Evolutionary conservation across 2,888 invertebrate genomes (phyloP), one percentile per base, ranked within the genome.

Genomic region (Hyalella azteca): DNA sequence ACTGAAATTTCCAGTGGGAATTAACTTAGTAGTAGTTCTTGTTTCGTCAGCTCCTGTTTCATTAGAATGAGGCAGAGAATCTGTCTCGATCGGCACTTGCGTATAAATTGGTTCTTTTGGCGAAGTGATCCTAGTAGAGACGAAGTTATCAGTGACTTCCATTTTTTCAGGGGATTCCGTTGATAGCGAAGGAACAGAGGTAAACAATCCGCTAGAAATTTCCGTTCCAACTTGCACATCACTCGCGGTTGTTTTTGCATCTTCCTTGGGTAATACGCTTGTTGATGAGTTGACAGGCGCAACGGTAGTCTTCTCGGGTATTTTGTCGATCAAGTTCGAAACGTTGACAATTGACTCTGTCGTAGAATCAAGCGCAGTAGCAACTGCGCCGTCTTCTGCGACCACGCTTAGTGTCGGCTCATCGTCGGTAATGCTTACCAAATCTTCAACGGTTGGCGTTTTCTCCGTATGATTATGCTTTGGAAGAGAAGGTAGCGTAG

Each of bases 221-320:
- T 54, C 9, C 22, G 54, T 19, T 60, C 11, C 40, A 9, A 41
- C 19, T 22, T 78, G 75, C 54, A 36, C 82, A 26, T 85, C 85
- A 78, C 75, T 76, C 75, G 86, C 84, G 15, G 85, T 80, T 81
- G 79, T 82, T 39, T 80, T 81, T 40, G 82, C 79, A 60, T 19
- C 40, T 48, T 5, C 26, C 13, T 54, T 29, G 54, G 73, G 36
- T 39, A 9, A 15, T 36, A 73, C 32, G 36, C 36, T 73, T 7
- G 39, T 73, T 73, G n/a, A 32, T 36, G 39, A 19, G 11, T 19
- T 73, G 13, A 29, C 73, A 32, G 32, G 36, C 15, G n/a, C 73
- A 54, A 54, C 26, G 54, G 22, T 7, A 39, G 36, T 73, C 9
- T 13, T 39, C 7, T n/a, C 39, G 39, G 73, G n/a, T 15, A 40